phyloP scores from a whole-genome alignment of 1,140 invertebrate species.

The Oreohelix idahoensis region DNA sequence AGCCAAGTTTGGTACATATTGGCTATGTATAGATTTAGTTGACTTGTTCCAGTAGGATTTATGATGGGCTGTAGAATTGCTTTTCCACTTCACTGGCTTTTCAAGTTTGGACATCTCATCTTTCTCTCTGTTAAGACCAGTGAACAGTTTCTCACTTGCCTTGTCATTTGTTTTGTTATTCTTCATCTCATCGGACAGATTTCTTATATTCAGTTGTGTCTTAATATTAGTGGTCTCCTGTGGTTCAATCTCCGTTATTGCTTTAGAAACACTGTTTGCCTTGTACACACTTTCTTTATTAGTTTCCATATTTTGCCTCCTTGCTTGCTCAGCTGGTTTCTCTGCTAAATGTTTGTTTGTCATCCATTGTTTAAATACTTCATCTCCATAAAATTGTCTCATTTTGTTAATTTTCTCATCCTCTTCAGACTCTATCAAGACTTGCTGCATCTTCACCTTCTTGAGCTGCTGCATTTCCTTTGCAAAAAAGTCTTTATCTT shows the following conservation, averaged over 20 bases:
- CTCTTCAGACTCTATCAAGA: conserved; percentile 62
- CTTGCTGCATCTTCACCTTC: conserved; percentile 69
- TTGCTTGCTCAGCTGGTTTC: background rate
- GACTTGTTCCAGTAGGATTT: conserved; percentile 67
- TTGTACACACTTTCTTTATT: conserved; percentile 42
- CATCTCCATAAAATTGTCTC: conserved; percentile 60
- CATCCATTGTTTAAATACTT: conserved; percentile 65
- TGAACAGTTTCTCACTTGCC: conserved; percentile 13
- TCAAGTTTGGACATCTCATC: conserved; percentile 26
- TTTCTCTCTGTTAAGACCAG: conserved; percentile 3
- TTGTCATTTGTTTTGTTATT: conserved; percentile 28
- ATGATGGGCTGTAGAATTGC: conserved; percentile 42
- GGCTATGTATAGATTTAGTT: conserved; percentile 53
- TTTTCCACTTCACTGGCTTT: conserved; percentile 14
- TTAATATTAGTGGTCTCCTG: conserved; percentile 38
- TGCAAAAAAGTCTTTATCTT: conserved; percentile 67
- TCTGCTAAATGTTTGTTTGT: conserved; percentile 28
- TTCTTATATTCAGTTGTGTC: conserved; percentile 24
- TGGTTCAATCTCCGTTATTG: background rate
- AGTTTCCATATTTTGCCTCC: background rate
- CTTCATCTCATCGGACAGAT: conserved; percentile 38
- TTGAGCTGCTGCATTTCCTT: conserved; percentile 67
- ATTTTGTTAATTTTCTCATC: conserved; percentile 57
- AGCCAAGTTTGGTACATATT: conserved; percentile 62
- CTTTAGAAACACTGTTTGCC: conserved; percentile 48